A percentile compares a stretch with the other conserved stretches of the same genome.
Conservation (phyloP, 1,140 invertebrate species). For the Patella vulgata region DNA sequence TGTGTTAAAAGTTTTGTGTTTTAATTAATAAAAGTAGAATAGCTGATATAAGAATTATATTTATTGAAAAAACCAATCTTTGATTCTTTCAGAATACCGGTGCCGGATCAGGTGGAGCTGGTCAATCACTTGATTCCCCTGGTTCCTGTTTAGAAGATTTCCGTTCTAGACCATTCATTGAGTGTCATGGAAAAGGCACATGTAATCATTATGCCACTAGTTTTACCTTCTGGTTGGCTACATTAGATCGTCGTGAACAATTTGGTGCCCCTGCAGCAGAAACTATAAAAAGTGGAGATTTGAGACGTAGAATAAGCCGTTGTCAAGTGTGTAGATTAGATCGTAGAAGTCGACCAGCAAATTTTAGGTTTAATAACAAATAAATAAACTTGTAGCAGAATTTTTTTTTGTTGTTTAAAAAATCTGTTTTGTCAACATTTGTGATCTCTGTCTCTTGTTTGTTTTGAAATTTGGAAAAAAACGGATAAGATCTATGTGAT, state of each 20-base stretch:
- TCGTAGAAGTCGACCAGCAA: slow-evolving; percentile 8
- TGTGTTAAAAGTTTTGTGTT: too few species aligned
- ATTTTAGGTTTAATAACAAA: slow-evolving; percentile 29
- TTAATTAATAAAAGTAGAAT: too few species aligned
- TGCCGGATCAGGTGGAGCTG: slow-evolving; percentile 94
- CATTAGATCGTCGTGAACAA: slow-evolving; percentile 81
- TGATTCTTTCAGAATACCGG: slow-evolving; percentile 72
- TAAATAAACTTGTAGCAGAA: not conserved
- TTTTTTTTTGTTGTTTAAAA: too few species aligned
- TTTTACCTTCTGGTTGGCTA: slow-evolving; percentile 96
- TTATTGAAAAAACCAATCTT: too few species aligned
- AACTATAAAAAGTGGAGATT: slow-evolving; percentile 92
- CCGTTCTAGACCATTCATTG: slow-evolving; percentile 92
- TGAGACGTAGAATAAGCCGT: slow-evolving; percentile 85
- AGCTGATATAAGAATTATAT: too few species aligned
- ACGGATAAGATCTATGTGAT: too few species aligned
- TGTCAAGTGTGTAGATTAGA: slow-evolving; percentile 91
- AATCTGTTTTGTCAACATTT: too few species aligned
- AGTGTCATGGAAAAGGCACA: slow-evolving; percentile 74
- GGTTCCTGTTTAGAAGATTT: slow-evolving; percentile 97
- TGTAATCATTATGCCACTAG: slow-evolving; percentile 68
- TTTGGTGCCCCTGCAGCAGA: slow-evolving; percentile 86
- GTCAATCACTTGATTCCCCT: slow-evolving; percentile 90
- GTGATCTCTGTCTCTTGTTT: too few species aligned
- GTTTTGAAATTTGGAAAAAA: too few species aligned